Conservation (phyloP, 1,140 invertebrate genomes). For the Nephila pilipes region DNA sequence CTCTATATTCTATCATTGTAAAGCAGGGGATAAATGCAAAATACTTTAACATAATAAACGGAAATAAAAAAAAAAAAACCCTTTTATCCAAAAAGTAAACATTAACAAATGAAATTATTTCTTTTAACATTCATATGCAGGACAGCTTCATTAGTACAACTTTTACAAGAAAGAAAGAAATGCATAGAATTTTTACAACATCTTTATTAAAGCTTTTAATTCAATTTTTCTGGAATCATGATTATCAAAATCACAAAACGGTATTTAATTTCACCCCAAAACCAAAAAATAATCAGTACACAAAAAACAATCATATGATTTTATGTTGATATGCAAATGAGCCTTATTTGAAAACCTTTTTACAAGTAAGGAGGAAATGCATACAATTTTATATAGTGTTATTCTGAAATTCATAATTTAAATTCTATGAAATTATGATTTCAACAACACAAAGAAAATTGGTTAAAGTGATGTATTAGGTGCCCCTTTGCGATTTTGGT, state of each 20-base stretch:
- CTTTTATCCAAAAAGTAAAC: no score
- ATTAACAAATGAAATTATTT: no score
- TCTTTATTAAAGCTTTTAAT: not conserved
- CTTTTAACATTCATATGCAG: no score
- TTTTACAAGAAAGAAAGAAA: not conserved
- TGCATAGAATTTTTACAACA: not conserved
- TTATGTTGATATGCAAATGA: not conserved
- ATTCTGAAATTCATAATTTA: not conserved
- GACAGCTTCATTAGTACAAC: not conserved
- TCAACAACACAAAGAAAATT: slow-evolving; percentile 7
- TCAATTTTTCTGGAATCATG: not conserved
- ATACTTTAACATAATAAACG: no score
- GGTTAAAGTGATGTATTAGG: no score
- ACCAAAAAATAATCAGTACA: no score
- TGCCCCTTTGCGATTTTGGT: no score
- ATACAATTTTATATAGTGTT: slow-evolving; percentile 25
- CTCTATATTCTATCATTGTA: no score
- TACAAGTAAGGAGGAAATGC: slow-evolving; percentile 25
- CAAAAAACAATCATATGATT: not conserved
- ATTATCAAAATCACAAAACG: not conserved
- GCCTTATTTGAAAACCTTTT: slow-evolving; percentile 8
- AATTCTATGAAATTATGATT: slow-evolving; percentile 8
- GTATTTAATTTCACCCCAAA: no score
- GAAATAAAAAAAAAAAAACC: no score
- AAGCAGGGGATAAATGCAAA: no score